These are phyloP conservation scores for Neofelis nebulosa DNA, from an alignment of 2,113 vertebrate genomes.

Conservation along the genomic window DNA sequence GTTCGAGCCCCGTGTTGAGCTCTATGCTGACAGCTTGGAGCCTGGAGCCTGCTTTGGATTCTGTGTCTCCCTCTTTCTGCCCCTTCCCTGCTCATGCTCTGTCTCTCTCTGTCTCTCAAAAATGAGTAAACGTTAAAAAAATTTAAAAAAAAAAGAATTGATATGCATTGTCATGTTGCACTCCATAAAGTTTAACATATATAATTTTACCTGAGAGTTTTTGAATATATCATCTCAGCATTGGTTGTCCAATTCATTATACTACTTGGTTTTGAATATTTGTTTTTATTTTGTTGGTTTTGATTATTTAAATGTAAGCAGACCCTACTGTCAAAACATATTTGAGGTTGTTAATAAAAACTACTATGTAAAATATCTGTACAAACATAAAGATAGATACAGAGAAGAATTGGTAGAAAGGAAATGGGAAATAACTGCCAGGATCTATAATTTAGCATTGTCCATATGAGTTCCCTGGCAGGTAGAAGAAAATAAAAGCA, in stretches of 20 bases:
- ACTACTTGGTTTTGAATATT: background rate
- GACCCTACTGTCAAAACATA: background rate
- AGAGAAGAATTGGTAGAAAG: background rate
- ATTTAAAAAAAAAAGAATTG: background rate
- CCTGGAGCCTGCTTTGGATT: no score
- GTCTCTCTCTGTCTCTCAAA: no score
- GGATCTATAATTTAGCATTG: background rate
- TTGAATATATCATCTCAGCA: background rate
- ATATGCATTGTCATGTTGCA: background rate
- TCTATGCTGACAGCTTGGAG: no score
- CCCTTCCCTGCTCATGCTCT: no score
- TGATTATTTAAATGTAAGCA: background rate
- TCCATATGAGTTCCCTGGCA: background rate
- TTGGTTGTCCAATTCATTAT: background rate
- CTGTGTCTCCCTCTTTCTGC: no score
- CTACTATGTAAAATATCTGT: background rate
- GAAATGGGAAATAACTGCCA: background rate
- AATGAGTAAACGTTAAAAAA: no score
- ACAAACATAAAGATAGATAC: background rate
- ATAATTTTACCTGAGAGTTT: background rate
- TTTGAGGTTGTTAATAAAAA: slow-evolving; percentile 6
- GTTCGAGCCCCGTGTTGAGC: no score
- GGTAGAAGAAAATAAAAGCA: background rate
- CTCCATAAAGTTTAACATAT: background rate
- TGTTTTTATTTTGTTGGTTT: background rate